phyloP scores from a whole-genome alignment of 1,140 invertebrate genomes.

The Drosophila parabipectinata region DNA sequence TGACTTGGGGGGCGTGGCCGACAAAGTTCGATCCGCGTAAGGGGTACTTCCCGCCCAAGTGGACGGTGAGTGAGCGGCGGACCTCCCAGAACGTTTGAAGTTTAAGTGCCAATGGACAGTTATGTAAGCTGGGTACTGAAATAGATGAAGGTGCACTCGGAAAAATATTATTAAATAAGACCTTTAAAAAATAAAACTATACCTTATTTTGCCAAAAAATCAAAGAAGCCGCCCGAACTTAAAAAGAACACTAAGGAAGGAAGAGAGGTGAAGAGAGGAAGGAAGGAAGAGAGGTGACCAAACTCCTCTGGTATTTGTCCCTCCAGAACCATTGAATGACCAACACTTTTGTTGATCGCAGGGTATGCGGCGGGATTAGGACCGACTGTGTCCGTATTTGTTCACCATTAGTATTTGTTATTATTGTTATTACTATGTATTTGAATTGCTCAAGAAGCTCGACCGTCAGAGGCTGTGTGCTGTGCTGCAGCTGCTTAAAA shows the following conservation, averaged over 20 bases:
- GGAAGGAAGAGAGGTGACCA: background rate
- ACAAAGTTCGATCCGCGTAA: slow-evolving; percentile 39
- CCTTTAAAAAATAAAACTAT: no score
- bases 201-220: background rate
- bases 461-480: slow-evolving; percentile 36
- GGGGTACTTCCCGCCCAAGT: slow-evolving; percentile 24
- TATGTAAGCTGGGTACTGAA: slow-evolving; percentile 6
- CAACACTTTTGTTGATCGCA: slow-evolving; percentile 69
- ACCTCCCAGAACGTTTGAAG: slow-evolving; percentile 25
- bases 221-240: background rate
- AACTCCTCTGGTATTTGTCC: slow-evolving; percentile 20
- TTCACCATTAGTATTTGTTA: slow-evolving; percentile 83
- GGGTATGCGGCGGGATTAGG: slow-evolving; percentile 33
- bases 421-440: slow-evolving; percentile 83
- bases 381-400: slow-evolving; percentile 57
- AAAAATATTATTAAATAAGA: background rate
- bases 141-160: slow-evolving; percentile 6
- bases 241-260: background rate
- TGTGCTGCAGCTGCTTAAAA: slow-evolving; percentile 67
- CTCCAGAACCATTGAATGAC: slow-evolving; percentile 52
- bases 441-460: slow-evolving; percentile 81
- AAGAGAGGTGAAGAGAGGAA: background rate
- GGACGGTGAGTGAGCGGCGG: background rate
- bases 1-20: slow-evolving; percentile 26
- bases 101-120: slow-evolving; percentile 1